Conservation (phyloP, 2,113 vertebrate species). For the Pedetes capensis region DNA sequence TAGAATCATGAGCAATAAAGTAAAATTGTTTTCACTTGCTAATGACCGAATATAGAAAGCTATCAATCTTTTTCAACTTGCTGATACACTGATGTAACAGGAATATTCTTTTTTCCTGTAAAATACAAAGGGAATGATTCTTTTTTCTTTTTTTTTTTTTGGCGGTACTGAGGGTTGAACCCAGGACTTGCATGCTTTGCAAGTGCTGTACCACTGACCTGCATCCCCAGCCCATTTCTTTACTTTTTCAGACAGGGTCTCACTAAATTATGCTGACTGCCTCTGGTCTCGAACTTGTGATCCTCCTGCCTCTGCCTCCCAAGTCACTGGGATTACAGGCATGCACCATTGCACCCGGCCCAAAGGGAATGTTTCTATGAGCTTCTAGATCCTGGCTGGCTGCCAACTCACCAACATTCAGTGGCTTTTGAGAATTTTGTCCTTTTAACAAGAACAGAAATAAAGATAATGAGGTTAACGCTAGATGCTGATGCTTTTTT, state of each 20-base stretch:
- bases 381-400: not conserved
- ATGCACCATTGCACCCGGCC: too few relatives aligned
- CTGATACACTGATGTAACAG: not conserved
- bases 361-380: too few relatives aligned
- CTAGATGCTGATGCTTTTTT: not conserved
- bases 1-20: not conserved
- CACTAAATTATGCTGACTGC: too few relatives aligned
- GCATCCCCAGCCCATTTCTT: too few relatives aligned
- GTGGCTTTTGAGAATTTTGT: not conserved
- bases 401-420: not conserved
- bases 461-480: not conserved
- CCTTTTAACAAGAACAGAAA: constrained; percentile 22
- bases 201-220: too few relatives aligned
- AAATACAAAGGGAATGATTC: not conserved
- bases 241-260: too few relatives aligned
- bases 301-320: too few relatives aligned
- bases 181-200: too few relatives aligned
- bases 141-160: too few relatives aligned
- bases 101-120: not conserved
- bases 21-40: not conserved
- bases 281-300: too few relatives aligned
- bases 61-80: not conserved
- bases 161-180: too few relatives aligned
- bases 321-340: too few relatives aligned
- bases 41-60: not conserved